Evolutionary conservation across 2,797 vertebrate genomes (phyloP).

Genomic region (Rhodeus uyekii): DNA sequence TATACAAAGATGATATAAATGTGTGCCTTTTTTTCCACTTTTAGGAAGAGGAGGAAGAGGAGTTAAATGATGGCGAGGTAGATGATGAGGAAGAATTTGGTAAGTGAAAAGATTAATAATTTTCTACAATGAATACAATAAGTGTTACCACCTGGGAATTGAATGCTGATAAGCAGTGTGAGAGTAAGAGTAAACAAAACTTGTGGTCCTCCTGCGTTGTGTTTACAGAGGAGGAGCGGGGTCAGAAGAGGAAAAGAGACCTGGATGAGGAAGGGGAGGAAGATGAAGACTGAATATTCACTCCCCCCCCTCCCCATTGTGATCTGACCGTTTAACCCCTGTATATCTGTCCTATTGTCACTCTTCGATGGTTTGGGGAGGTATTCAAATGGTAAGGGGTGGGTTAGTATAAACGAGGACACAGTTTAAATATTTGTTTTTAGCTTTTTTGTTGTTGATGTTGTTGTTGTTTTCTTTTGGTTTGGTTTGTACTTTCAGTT

Average conservation of each 20-base stretch:
- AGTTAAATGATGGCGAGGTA: constrained; percentile 87
- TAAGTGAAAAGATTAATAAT: constrained; percentile 62
- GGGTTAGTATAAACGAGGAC: constrained; percentile 68
- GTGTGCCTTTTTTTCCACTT: not conserved
- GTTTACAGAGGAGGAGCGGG: constrained; percentile 83
- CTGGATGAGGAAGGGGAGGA: constrained; percentile 96
- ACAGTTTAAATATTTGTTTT: constrained; percentile 82
- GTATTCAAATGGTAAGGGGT: constrained; percentile 74
- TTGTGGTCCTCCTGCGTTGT: not conserved
- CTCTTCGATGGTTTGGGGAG: constrained; percentile 82
- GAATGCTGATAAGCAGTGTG: not conserved
- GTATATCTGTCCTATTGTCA: constrained; percentile 80
- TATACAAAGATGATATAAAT: not conserved
- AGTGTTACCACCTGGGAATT: not conserved
- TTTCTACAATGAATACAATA: not conserved
- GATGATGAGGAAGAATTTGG: constrained; percentile 89
- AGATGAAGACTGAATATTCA: constrained; percentile 73
- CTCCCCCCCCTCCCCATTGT: constrained; percentile 76
- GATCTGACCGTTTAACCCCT: constrained; percentile 93
- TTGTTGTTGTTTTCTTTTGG: constrained; percentile 70
- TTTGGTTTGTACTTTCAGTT: constrained; percentile 64
- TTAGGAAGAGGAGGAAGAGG: constrained; percentile 92
- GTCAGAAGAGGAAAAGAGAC: constrained; percentile 97
- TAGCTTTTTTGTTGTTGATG: constrained; percentile 65
- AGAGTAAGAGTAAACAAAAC: not conserved